A percentile compares a stretch with the other conserved stretches of the same genome.
phyloP scores from a whole-genome alignment of 1,140 invertebrate genomes.

The Globodera ellingtonae region DNA sequence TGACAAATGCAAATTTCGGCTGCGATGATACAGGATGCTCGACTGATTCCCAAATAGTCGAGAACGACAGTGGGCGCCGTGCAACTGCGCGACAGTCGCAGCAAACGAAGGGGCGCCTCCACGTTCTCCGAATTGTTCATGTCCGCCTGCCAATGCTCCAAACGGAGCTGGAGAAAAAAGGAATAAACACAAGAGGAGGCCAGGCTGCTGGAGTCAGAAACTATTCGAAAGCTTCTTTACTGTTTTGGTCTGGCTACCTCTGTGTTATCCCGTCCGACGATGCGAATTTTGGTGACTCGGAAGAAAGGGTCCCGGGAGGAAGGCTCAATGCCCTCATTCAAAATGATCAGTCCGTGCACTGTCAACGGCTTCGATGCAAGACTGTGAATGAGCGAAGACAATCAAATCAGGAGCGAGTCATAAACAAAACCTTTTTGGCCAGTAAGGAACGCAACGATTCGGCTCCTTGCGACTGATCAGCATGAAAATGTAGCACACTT shows the following conservation, averaged over 20 bases:
- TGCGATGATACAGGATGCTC: constrained; percentile 57
- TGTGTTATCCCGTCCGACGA: constrained; percentile 46
- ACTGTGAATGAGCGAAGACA: constrained; percentile 5
- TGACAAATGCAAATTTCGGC: constrained; percentile 56
- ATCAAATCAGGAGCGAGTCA: not conserved
- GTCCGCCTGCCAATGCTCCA: constrained; percentile 63
- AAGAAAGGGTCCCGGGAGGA: constrained; percentile 47
- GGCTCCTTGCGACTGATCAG: constrained; percentile 61
- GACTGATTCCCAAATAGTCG: constrained; percentile 60
- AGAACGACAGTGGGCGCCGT: constrained; percentile 53
- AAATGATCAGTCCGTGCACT: constrained; percentile 36
- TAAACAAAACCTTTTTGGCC: constrained; percentile 43
- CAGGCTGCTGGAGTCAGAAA: no score
- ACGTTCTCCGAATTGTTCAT: constrained; percentile 61
- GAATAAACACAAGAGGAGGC: not conserved
- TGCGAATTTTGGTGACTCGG: constrained; percentile 48
- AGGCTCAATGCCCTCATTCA: constrained; percentile 46
- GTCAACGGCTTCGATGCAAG: constrained; percentile 12
- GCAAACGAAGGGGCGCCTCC: constrained; percentile 50
- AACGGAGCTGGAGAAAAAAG: constrained; percentile 39
- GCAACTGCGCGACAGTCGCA: constrained; percentile 52
- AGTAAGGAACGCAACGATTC: constrained; percentile 51
- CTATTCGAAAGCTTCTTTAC: no score
- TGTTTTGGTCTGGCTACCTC: constrained; percentile 30
- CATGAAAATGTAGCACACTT: constrained; percentile 68